Evolutionary conservation across 1,140 invertebrate genomes (phyloP).

Genomic region (Chionoecetes opilio): DNA sequence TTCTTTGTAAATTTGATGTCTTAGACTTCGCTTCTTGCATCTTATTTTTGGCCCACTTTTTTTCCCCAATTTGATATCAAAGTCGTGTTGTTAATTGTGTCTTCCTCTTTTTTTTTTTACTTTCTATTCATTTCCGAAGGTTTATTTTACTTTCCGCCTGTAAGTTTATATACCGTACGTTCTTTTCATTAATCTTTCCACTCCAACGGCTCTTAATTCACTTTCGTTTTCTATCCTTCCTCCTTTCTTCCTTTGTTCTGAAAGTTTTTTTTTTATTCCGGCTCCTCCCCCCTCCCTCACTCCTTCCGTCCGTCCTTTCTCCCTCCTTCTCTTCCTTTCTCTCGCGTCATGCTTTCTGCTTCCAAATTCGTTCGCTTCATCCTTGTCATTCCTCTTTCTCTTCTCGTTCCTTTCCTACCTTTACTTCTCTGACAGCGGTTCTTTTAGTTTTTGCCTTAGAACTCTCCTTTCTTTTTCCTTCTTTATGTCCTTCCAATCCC

Average conservation of each 20-base stretch:
- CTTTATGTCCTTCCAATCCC: too few relatives aligned
- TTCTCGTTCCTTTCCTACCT: too few relatives aligned
- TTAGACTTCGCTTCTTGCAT: not conserved
- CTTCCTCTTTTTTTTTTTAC: not conserved
- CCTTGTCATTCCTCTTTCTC: too few relatives aligned
- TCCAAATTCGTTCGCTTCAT: not conserved
- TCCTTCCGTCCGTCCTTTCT: too few relatives aligned
- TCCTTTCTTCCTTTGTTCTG: not conserved
- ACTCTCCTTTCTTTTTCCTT: too few relatives aligned
- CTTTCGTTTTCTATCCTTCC: conserved; percentile 1
- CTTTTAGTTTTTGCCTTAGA: too few relatives aligned
- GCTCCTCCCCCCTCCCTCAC: not conserved
- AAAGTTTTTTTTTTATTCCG: not conserved
- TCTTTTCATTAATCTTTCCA: conserved; percentile 22
- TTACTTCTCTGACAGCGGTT: too few relatives aligned
- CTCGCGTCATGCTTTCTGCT: not conserved
- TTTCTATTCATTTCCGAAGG: not conserved
- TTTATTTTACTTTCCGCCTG: not conserved
- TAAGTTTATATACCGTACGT: not conserved
- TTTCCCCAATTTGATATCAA: not conserved
- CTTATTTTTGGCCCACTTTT: not conserved
- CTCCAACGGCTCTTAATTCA: not conserved
- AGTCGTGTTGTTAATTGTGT: not conserved
- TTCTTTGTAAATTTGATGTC: not conserved
- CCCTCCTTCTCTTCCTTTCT: not conserved